These are phyloP conservation scores for Antechinus stuartii DNA, from an alignment of 2,113 vertebrate genomes.

Conservation along the genomic window DNA sequence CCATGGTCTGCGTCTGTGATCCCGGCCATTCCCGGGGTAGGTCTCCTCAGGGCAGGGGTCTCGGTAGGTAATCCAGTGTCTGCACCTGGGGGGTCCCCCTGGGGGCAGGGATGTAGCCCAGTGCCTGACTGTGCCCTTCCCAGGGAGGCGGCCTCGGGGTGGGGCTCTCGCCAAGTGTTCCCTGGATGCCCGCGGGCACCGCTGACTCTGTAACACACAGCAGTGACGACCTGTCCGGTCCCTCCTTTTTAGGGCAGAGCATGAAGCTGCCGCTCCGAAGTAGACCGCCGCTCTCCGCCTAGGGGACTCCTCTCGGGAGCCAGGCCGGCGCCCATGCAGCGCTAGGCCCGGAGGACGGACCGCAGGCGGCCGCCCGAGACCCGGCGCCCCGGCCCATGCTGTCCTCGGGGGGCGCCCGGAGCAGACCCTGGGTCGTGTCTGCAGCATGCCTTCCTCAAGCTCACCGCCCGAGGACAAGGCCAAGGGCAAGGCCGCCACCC, in stretches of 20 bases:
- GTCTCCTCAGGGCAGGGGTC: no score
- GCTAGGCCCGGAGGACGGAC: slow-evolving; percentile 43
- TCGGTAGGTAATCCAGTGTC: no score
- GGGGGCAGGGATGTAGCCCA: no score
- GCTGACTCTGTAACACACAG: not conserved
- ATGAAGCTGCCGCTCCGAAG: not conserved
- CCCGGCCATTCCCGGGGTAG: no score
- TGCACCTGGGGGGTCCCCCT: no score
- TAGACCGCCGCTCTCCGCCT: not conserved
- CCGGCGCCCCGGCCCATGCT: rapidly evolving
- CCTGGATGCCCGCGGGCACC: no score
- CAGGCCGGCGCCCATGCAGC: slow-evolving; percentile 25
- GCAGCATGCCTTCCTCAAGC: slow-evolving; percentile 74
- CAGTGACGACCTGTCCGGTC: not conserved
- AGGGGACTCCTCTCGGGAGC: slow-evolving; percentile 47
- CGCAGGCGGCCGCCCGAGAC: not conserved
- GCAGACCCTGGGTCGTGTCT: rapidly evolving
- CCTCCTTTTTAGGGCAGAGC: slow-evolving; percentile 14
- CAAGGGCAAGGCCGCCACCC: not conserved
- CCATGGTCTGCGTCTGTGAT: no score
- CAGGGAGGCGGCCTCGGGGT: no score
- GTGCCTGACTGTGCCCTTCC: no score
- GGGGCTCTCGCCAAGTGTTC: no score
- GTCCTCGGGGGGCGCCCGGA: not conserved
- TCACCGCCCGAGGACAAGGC: slow-evolving; percentile 7